Conservation (phyloP, 2,113 vertebrate species). For the Catharus minimus region DNA sequence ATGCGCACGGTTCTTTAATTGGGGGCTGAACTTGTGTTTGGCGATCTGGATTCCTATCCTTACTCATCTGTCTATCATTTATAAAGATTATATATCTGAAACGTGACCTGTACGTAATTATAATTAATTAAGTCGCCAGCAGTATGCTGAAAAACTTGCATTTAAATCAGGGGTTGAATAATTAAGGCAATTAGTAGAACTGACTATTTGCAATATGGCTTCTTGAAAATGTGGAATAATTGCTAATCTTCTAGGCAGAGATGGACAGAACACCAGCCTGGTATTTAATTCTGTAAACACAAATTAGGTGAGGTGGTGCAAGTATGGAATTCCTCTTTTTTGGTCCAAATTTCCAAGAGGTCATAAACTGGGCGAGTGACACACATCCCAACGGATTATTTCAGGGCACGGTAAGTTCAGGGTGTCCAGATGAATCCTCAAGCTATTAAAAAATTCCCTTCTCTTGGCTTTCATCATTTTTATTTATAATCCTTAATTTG, state of each 20-base stretch:
- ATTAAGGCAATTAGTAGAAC: constrained; percentile 72
- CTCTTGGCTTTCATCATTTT: not conserved
- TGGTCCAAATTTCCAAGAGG: not conserved
- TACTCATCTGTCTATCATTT: constrained; percentile 71
- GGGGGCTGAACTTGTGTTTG: constrained; percentile 51
- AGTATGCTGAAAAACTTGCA: constrained; percentile 74
- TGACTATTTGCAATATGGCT: constrained; percentile 62
- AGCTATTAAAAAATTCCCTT: constrained; percentile 4
- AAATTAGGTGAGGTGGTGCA: constrained; percentile 29
- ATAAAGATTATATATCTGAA: constrained; percentile 70
- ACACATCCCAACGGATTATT: not conserved
- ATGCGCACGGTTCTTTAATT: constrained; percentile 28
- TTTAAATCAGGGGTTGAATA: constrained; percentile 73
- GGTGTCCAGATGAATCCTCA: not conserved
- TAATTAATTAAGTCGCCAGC: constrained; percentile 76
- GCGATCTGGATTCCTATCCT: constrained; percentile 73
- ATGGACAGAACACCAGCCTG: constrained; percentile 40
- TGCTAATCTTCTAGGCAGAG: constrained; percentile 49
- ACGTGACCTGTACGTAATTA: constrained; percentile 73
- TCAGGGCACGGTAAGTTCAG: not conserved
- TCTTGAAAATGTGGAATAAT: constrained; percentile 64
- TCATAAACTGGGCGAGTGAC: not conserved
- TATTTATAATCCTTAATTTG: constrained; percentile 28
- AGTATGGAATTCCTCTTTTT: not conserved
- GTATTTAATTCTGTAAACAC: constrained; percentile 53